A percentile compares a stretch with the other conserved stretches of the same genome.
Conservation (phyloP, 2,888 invertebrate genomes). For the Tridacna crocea region DNA sequence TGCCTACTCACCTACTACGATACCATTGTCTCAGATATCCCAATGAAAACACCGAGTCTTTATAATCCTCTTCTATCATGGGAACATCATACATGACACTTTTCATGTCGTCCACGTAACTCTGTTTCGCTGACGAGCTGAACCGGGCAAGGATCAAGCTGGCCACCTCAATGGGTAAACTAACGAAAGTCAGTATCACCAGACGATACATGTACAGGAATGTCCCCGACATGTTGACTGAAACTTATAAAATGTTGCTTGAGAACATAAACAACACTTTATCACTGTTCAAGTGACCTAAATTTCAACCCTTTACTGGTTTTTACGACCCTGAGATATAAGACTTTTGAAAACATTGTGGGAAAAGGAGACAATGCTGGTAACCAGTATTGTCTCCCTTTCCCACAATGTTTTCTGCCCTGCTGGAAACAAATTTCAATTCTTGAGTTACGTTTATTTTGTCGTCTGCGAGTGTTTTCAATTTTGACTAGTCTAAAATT, state of each 20-base stretch:
- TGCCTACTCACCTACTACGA: conserved; percentile 1
- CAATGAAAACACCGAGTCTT: conserved; percentile 2
- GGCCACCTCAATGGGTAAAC: background rate
- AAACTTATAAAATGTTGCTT: no score
- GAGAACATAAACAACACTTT: no score
- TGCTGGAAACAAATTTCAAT: background rate
- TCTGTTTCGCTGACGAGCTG: background rate
- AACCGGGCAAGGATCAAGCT: background rate
- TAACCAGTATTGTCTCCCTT: background rate
- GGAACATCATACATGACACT: conserved; percentile 9
- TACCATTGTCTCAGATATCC: conserved; percentile 19
- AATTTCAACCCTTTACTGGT: background rate
- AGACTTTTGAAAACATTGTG: background rate
- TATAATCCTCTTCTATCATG: conserved; percentile 10
- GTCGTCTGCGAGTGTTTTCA: background rate
- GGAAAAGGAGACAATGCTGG: conserved; percentile 8
- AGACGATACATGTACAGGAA: conserved; percentile 1
- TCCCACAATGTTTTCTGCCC: conserved; percentile 5
- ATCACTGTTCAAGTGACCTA: no score
- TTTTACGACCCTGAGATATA: background rate
- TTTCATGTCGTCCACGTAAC: conserved; percentile 6
- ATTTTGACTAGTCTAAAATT: background rate
- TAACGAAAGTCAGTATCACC: background rate
- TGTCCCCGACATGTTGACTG: conserved; percentile 2
- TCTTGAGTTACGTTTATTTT: background rate